phyloP scores from a whole-genome alignment of 1,140 invertebrate genomes.

The Druon quercuslanigerum region DNA sequence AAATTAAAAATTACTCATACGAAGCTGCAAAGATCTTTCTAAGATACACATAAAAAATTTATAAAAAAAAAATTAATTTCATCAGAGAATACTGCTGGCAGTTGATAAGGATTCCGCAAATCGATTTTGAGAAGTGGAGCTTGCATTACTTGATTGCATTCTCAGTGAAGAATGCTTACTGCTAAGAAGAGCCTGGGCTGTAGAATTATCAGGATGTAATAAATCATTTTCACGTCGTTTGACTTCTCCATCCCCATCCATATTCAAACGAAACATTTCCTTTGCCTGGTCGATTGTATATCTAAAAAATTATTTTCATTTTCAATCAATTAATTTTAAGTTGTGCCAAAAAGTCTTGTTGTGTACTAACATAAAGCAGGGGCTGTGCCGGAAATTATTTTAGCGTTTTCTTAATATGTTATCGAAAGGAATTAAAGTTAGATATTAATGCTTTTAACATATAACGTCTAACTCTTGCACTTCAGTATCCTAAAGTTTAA shows the following conservation, averaged over 20 bases:
- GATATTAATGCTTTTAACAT: too few relatives aligned
- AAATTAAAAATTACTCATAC: too few relatives aligned
- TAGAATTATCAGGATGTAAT: slow-evolving; percentile 1
- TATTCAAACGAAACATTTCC: background rate
- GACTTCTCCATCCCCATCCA: background rate
- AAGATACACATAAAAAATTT: too few relatives aligned
- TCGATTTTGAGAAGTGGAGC: background rate
- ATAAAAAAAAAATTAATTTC: too few relatives aligned
- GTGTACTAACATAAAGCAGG: too few relatives aligned
- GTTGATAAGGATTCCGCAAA: background rate
- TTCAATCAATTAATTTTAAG: background rate
- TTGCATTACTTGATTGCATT: slow-evolving; percentile 1
- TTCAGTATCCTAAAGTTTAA: too few relatives aligned
- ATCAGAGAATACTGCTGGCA: slow-evolving; percentile 10
- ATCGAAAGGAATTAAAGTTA: too few relatives aligned
- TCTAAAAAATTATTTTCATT: background rate
- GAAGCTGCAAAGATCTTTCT: too few relatives aligned
- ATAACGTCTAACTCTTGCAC: too few relatives aligned
- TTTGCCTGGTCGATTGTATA: slow-evolving; percentile 18
- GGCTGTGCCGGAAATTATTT: too few relatives aligned
- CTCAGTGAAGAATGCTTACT: slow-evolving; percentile 3
- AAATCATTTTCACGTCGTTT: background rate
- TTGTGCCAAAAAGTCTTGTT: background rate
- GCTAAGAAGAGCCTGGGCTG: background rate
- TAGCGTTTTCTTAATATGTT: too few relatives aligned